phyloP scores from a whole-genome alignment of 2,113 vertebrate species.

The Aphyosemion australe region DNA sequence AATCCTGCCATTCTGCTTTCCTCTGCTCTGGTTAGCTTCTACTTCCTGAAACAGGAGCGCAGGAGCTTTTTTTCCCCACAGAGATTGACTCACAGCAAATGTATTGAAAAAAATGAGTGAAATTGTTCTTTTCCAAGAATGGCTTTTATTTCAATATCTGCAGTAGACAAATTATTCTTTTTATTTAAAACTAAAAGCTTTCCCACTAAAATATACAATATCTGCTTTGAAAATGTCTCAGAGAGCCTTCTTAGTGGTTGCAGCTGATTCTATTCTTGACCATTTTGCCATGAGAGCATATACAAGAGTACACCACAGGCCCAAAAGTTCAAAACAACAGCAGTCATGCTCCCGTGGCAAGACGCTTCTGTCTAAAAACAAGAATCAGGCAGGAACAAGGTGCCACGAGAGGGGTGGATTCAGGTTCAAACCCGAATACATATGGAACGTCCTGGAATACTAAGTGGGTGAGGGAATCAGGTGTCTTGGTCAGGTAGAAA shows the following conservation, averaged over 20 bases:
- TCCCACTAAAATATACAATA: background rate
- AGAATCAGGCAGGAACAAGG: constrained; percentile 1
- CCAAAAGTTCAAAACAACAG: background rate
- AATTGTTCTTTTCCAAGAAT: no score
- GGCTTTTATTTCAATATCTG: no score
- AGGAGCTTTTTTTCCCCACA: no score
- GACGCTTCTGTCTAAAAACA: background rate
- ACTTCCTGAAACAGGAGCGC: no score
- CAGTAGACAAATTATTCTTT: no score
- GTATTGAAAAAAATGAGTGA: no score
- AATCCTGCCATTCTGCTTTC: no score
- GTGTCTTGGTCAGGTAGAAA: background rate
- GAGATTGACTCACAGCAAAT: no score
- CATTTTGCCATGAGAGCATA: background rate
- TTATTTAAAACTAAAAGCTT: background rate
- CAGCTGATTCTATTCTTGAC: background rate
- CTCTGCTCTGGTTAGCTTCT: no score
- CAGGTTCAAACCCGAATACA: background rate
- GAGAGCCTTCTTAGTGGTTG: background rate
- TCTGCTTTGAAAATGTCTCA: background rate
- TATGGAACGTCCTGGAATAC: background rate
- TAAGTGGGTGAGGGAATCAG: background rate
- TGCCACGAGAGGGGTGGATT: background rate
- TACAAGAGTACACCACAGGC: background rate
- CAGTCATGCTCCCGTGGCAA: background rate